Percentiles rank a stretch among this genome's conserved stretches.
phyloP scores from a whole-genome alignment of 2,113 vertebrate genomes.

The Ciconia boyciana region DNA sequence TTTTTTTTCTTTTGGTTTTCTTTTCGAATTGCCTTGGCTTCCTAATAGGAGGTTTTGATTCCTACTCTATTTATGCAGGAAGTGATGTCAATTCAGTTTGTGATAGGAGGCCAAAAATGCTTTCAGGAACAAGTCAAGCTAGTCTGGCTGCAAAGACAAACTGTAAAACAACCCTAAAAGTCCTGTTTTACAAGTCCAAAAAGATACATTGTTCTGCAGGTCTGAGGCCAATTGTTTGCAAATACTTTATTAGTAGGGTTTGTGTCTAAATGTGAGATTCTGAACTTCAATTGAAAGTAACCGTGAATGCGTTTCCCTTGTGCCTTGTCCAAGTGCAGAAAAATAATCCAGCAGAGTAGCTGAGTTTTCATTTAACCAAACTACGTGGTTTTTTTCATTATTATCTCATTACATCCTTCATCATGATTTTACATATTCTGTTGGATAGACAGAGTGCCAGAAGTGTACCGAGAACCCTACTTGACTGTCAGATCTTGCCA shows the following conservation, averaged over 20 bases:
- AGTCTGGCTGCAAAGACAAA: conserved; percentile 60
- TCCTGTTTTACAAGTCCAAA: conserved; percentile 71
- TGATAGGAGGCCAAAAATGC: conserved; percentile 53
- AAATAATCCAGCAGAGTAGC: background rate
- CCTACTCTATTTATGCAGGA: conserved; percentile 34
- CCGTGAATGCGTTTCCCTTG: background rate
- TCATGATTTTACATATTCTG: background rate
- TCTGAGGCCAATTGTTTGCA: conserved; percentile 68
- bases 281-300: conserved; percentile 12
- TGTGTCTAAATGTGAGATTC: conserved; percentile 38
- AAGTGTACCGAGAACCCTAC: background rate
- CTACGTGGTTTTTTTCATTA: background rate
- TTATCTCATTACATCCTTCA: background rate
- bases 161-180: background rate
- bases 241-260: background rate
- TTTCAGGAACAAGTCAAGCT: conserved; percentile 52
- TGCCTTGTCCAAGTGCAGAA: background rate
- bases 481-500: conserved; percentile 5
- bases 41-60: background rate
- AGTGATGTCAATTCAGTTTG: conserved; percentile 49
- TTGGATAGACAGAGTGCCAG: background rate
- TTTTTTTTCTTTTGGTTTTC: background rate
- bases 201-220: conserved; percentile 81
- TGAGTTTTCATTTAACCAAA: background rate
- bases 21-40: conserved; percentile 19